Evolutionary conservation across 2,113 vertebrate species (phyloP).

Genomic region (Zosterops pallidus): DNA sequence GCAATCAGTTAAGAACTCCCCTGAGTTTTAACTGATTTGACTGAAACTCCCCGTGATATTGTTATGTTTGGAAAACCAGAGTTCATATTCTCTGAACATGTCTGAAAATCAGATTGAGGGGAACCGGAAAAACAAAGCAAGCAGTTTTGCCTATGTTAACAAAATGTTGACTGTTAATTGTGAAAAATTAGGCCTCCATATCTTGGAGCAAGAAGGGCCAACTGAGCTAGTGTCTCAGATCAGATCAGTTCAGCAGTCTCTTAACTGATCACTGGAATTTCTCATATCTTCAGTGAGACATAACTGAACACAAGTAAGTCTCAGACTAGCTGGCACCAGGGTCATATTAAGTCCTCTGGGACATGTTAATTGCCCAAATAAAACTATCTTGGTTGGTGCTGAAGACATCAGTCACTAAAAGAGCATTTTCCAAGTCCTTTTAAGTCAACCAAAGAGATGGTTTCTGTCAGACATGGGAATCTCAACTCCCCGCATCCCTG

Average conservation of each 20-base stretch:
- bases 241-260: slow-evolving; percentile 42
- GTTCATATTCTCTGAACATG: background rate
- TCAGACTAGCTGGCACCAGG: slow-evolving; percentile 62
- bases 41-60: background rate
- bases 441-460: background rate
- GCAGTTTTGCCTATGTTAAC: slow-evolving; percentile 30
- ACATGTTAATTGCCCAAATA: slow-evolving; percentile 51
- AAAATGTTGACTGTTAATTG: slow-evolving; percentile 34
- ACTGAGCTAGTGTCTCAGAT: slow-evolving; percentile 6
- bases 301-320: slow-evolving; percentile 13
- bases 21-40: slow-evolving; percentile 9
- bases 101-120: slow-evolving; percentile 34
- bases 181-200: background rate
- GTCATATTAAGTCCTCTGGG: slow-evolving; percentile 45
- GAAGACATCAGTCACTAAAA: slow-evolving; percentile 40
- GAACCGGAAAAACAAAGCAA: slow-evolving; percentile 35
- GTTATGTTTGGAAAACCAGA: slow-evolving; percentile 26
- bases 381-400: slow-evolving; percentile 44
- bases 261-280: slow-evolving; percentile 47
- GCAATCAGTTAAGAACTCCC: background rate
- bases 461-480: background rate
- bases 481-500: background rate
- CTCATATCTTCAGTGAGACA: slow-evolving; percentile 36
- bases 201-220: slow-evolving; percentile 3
- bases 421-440: slow-evolving; percentile 17